Percentiles rank a stretch among this genome's conserved stretches.
These are phyloP conservation scores for Leptopilina clavipes DNA, from an alignment of 1,140 invertebrate genomes.

Conservation along the genomic window DNA sequence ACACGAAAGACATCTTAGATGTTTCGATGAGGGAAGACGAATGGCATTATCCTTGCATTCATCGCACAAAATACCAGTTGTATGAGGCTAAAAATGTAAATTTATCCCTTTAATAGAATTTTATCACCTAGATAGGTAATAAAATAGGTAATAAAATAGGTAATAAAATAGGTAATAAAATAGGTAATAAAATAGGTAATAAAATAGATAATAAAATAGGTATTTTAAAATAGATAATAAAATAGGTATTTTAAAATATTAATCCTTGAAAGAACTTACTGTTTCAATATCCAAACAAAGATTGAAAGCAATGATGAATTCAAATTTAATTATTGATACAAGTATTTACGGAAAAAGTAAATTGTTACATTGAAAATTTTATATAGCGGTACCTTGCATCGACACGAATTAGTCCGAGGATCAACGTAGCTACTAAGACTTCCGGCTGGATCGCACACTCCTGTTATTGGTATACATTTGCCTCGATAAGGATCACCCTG, in stretches of 20 bases:
- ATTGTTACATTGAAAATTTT: too few relatives aligned
- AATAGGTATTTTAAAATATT: too few relatives aligned
- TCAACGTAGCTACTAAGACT: conserved; percentile 76
- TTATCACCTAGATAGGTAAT: too few relatives aligned
- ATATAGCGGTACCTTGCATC: conserved; percentile 93
- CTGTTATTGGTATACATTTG: conserved; percentile 79
- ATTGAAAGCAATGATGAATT: background rate
- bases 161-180: too few relatives aligned
- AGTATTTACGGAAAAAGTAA: background rate
- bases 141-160: too few relatives aligned
- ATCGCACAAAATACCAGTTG: conserved; percentile 85
- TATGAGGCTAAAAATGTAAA: conserved; percentile 75
- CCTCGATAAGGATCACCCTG: conserved; percentile 84
- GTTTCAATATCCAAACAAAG: background rate
- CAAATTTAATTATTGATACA: background rate
- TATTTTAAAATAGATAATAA: too few relatives aligned
- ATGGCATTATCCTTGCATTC: conserved; percentile 89
- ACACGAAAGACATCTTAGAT: conserved; percentile 92
- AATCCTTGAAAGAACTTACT: background rate
- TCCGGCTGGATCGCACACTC: conserved; percentile 79
- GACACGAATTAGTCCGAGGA: conserved; percentile 80
- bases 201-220: too few relatives aligned
- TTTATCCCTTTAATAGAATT: conserved; percentile 34
- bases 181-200: too few relatives aligned
- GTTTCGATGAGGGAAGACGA: conserved; percentile 82